These are phyloP conservation scores for Neoarius graeffei DNA, from an alignment of 2,113 vertebrate genomes.

Conservation along the genomic window DNA sequence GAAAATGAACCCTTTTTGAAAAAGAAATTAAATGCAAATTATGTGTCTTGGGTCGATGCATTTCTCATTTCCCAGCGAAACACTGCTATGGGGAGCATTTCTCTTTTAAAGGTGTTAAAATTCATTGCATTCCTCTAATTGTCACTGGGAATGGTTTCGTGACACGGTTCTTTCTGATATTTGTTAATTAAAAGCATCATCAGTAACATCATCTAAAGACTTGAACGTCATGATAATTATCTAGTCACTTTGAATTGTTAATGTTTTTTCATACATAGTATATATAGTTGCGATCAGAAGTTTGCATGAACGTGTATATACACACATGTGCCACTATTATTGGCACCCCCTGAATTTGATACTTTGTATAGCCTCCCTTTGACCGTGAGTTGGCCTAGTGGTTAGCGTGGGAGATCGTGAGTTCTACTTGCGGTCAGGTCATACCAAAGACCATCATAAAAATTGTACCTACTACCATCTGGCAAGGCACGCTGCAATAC, in stretches of 20 bases:
- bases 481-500: too few relatives aligned
- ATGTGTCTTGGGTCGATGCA: constrained; percentile 45
- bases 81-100: constrained; percentile 40
- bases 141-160: constrained; percentile 25
- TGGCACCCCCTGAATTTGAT: not conserved
- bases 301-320: too few relatives aligned
- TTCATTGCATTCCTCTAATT: constrained; percentile 49
- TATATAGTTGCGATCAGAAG: too few relatives aligned
- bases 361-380: not conserved
- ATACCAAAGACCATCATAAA: too few relatives aligned
- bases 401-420: too few relatives aligned
- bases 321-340: too few relatives aligned
- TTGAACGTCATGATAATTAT: not conserved
- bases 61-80: constrained; percentile 49
- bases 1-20: constrained; percentile 33
- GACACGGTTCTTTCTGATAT: not conserved
- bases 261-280: too few relatives aligned
- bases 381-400: too few relatives aligned
- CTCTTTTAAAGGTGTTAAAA: constrained; percentile 14
- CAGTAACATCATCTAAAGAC: not conserved
- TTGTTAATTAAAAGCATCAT: constrained; percentile 21
- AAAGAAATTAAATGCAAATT: constrained; percentile 49
- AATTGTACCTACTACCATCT: too few relatives aligned
- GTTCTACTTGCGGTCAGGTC: too few relatives aligned
- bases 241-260: not conserved